Conservation (phyloP, 1,140 invertebrate genomes). For the Hylaeus anthracinus region DNA sequence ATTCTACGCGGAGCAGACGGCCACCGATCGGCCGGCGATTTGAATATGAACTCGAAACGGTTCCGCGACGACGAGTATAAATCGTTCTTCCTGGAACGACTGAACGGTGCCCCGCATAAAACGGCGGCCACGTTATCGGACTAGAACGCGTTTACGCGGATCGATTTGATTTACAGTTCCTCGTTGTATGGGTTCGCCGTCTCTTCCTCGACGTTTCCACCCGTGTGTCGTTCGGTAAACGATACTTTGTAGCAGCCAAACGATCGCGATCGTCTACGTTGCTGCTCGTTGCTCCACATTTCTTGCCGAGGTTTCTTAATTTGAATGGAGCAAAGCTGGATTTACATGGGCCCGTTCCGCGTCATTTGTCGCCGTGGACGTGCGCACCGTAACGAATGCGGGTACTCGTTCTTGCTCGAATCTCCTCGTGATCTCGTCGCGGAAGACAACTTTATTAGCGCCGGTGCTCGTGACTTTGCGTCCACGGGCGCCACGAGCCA, state of each 20-base stretch:
- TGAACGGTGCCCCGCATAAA: constrained; percentile 11
- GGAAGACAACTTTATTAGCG: constrained; percentile 26
- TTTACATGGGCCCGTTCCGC: constrained; percentile 28
- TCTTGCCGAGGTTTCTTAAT: not conserved
- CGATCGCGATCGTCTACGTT: not conserved
- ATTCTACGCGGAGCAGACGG: not conserved
- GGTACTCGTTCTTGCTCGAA: not conserved
- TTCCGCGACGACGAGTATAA: constrained; percentile 12
- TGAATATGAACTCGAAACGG: not conserved
- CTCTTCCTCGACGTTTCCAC: not conserved
- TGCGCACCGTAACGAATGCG: not conserved
- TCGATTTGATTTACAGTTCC: constrained; percentile 24
- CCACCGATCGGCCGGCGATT: not conserved
- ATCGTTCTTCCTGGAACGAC: constrained; percentile 5
- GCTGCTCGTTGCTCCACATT: not conserved
- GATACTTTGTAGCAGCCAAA: not conserved
- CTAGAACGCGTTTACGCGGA: constrained; percentile 8
- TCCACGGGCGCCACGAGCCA: not conserved
- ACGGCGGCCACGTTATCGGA: not conserved
- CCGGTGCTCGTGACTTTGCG: not conserved
- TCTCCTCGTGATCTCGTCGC: not conserved
- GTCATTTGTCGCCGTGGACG: not conserved
- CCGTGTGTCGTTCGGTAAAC: not conserved
- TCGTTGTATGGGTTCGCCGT: not conserved
- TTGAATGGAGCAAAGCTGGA: not conserved